phyloP scores from a whole-genome alignment of 2,113 vertebrate genomes.

The Neolamprologus caudopunctatus region DNA sequence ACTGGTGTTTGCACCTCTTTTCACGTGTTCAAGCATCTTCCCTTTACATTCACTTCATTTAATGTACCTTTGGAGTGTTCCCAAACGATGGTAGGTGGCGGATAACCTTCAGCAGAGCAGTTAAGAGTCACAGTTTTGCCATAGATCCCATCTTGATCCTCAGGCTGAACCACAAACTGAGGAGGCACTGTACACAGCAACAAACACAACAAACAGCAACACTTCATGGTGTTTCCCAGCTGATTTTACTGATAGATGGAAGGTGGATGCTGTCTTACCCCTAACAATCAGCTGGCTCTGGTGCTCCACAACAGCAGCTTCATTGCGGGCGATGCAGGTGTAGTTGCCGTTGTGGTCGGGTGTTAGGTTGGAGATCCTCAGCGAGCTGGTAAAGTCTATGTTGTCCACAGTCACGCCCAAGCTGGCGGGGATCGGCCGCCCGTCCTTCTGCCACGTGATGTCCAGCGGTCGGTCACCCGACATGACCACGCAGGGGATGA shows the following conservation, averaged over 20 bases:
- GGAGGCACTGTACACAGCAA: conserved; percentile 80
- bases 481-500: conserved; percentile 97
- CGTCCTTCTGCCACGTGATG: conserved; percentile 99
- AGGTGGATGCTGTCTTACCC: conserved; percentile 70
- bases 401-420: conserved; percentile 97
- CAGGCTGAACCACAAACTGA: conserved; percentile 95
- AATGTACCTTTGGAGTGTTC: conserved; percentile 94
- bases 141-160: conserved; percentile 95
- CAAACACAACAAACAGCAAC: not conserved
- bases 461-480: conserved; percentile 94
- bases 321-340: conserved; percentile 96
- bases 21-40: not conserved
- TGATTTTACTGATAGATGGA: not conserved
- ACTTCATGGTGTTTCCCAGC: not conserved
- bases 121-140: conserved; percentile 96
- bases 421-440: conserved; percentile 87
- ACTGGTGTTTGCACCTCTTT: not conserved
- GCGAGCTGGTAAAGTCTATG: conserved; percentile 96
- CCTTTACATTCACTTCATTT: not conserved
- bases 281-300: conserved; percentile 95
- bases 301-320: conserved; percentile 91
- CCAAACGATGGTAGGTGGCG: conserved; percentile 95
- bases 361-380: conserved; percentile 93
- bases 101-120: conserved; percentile 95
- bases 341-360: conserved; percentile 98